Evolutionary conservation across 2,888 invertebrate genomes (phyloP).

Genomic region (Helobdella robusta): DNA sequence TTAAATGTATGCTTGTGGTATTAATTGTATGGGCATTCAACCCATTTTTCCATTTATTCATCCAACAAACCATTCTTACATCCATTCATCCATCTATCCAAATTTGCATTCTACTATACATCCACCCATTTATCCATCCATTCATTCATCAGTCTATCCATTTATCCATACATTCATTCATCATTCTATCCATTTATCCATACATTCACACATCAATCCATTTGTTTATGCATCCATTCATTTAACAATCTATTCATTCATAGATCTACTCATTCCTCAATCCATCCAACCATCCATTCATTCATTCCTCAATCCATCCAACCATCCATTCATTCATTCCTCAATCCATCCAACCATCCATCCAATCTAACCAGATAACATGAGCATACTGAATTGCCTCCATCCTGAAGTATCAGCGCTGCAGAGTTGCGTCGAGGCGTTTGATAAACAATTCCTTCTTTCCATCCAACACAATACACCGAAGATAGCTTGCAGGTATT

Average conservation of each 20-base stretch:
- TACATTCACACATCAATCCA: not conserved
- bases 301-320: not conserved
- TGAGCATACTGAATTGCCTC: conserved; percentile 19
- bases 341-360: not conserved
- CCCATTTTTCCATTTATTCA: no score
- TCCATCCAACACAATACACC: conserved; percentile 15
- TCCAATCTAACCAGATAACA: conserved; percentile 5
- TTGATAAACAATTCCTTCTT: conserved; percentile 23
- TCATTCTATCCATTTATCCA: not conserved
- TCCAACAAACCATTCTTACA: no score
- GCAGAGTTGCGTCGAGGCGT: conserved; percentile 26
- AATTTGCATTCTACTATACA: no score
- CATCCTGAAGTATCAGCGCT: conserved; percentile 17
- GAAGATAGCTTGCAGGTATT: conserved; percentile 27
- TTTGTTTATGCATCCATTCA: not conserved
- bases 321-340: not conserved
- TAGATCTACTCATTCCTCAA: not conserved
- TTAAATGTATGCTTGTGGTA: no score
- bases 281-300: not conserved
- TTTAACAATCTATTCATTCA: not conserved
- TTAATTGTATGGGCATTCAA: no score
- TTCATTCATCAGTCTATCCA: not conserved
- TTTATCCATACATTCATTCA: not conserved
- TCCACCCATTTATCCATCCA: not conserved
- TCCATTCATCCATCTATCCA: no score